phyloP scores from a whole-genome alignment of 2,797 vertebrate genomes.

The Sebastolobus alascanus region DNA sequence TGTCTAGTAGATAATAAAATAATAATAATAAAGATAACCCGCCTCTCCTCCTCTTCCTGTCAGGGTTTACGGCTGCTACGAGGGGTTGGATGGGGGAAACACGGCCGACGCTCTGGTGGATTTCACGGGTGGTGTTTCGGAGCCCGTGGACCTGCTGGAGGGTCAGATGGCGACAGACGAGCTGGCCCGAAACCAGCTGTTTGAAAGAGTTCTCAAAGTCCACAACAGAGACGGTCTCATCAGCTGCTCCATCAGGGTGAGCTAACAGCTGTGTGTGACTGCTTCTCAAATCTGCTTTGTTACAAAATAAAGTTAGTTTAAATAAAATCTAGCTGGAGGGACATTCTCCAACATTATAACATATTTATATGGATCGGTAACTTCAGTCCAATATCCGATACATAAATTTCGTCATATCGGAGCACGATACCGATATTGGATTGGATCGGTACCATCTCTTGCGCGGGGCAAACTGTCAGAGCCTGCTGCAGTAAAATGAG shows the following conservation, averaged over 20 bases:
- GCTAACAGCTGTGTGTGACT: not conserved
- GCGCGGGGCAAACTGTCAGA: too few relatives aligned
- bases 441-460: too few relatives aligned
- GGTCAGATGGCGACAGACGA: slow-evolving; percentile 88
- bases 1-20: too few relatives aligned
- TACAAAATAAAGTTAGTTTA: too few relatives aligned
- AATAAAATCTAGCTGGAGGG: too few relatives aligned
- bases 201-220: slow-evolving; percentile 94
- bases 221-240: slow-evolving; percentile 96
- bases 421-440: too few relatives aligned
- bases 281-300: not conserved
- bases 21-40: too few relatives aligned
- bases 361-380: too few relatives aligned
- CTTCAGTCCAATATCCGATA: too few relatives aligned
- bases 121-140: slow-evolving; percentile 95
- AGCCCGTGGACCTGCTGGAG: slow-evolving; percentile 93
- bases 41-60: not conserved
- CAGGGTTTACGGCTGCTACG: slow-evolving; percentile 94
- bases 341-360: too few relatives aligned
- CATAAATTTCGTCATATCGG: too few relatives aligned
- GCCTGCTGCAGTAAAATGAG: too few relatives aligned
- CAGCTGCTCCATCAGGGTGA: slow-evolving; percentile 97
- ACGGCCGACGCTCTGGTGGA: slow-evolving; percentile 96
- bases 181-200: slow-evolving; percentile 90
- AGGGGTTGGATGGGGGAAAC: slow-evolving; percentile 96